Evolutionary conservation across 2,113 vertebrate species (phyloP).

Genomic region (Merops nubicus): DNA sequence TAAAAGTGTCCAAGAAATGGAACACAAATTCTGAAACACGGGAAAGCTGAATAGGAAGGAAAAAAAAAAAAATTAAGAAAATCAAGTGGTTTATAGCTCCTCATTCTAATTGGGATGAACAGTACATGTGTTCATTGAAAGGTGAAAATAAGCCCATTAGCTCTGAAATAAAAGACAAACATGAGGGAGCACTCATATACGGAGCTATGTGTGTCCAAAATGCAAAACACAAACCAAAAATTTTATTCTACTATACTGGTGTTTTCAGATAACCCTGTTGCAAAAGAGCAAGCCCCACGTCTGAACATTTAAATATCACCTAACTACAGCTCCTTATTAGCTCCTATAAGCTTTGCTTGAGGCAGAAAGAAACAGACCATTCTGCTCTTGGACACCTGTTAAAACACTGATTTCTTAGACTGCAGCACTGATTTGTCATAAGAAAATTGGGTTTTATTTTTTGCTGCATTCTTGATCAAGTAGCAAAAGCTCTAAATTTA

Average conservation of each 20-base stretch:
- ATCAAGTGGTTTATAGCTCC: constrained; percentile 15
- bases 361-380: background rate
- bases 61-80: background rate
- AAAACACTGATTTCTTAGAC: background rate
- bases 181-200: constrained; percentile 23
- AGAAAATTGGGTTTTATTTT: background rate
- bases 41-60: background rate
- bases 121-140: constrained; percentile 24
- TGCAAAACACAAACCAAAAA: background rate
- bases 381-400: background rate
- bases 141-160: constrained; percentile 54
- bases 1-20: constrained; percentile 8
- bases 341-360: background rate
- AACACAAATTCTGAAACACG: constrained; percentile 42
- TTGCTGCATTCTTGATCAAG: background rate
- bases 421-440: background rate
- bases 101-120: constrained; percentile 42
- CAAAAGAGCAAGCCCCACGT: background rate
- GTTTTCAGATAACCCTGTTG: background rate
- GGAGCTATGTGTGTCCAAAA: constrained; percentile 10
- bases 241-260: background rate
- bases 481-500: background rate
- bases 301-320: background rate
- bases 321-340: background rate
- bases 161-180: constrained; percentile 21